Conservation (phyloP, 2,888 invertebrate species). For the Tetrapedia diversipes region DNA sequence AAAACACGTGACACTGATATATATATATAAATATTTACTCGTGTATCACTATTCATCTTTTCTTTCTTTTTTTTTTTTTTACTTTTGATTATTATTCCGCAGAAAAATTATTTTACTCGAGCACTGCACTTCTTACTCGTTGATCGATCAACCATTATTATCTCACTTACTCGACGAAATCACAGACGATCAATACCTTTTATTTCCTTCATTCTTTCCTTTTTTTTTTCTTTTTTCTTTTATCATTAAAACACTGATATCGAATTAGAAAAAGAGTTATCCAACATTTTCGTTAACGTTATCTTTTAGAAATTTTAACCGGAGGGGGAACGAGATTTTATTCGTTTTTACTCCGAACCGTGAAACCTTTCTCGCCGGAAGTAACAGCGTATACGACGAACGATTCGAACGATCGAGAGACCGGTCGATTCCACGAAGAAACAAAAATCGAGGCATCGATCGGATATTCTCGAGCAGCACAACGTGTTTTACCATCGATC, state of each 20-base stretch:
- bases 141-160: slow-evolving; percentile 12
- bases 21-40: slow-evolving; percentile 8
- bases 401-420: not conserved
- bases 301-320: not conserved
- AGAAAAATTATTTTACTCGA: slow-evolving; percentile 25
- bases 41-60: slow-evolving; percentile 46
- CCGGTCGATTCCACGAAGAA: not conserved
- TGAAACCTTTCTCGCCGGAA: not conserved
- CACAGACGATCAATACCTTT: slow-evolving; percentile 57
- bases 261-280: not conserved
- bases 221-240: not conserved
- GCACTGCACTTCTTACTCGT: slow-evolving; percentile 62
- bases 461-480: not conserved
- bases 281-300: not conserved
- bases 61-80: slow-evolving; percentile 30
- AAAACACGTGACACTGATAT: slow-evolving; percentile 62
- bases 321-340: not conserved
- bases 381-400: not conserved
- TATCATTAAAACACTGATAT: slow-evolving; percentile 8
- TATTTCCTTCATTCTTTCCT: slow-evolving; percentile 6
- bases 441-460: not conserved
- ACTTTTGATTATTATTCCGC: slow-evolving; percentile 9
- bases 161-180: slow-evolving; percentile 58
- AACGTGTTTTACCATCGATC: slow-evolving; percentile 6
- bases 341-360: too few species aligned